phyloP scores from a whole-genome alignment of 2,797 vertebrate genomes.

The Lindbergichthys nudifrons region DNA sequence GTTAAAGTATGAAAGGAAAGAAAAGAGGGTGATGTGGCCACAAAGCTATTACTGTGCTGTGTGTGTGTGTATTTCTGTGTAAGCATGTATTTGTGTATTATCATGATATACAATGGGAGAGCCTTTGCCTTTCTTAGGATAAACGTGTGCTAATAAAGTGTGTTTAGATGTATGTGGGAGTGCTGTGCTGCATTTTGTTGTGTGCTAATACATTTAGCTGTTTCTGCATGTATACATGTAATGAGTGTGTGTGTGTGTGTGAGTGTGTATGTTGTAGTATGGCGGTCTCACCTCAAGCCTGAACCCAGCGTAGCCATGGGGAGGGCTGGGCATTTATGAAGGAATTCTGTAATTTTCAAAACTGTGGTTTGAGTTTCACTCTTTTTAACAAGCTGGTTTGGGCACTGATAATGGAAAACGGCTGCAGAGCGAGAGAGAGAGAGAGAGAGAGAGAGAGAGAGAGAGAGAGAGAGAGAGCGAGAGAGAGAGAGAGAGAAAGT shows the following conservation, averaged over 20 bases:
- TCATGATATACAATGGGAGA: background rate
- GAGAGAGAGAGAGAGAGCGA: constrained; percentile 24
- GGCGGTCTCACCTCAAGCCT: constrained; percentile 72
- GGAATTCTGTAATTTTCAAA: constrained; percentile 85
- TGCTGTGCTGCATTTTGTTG: constrained; percentile 5
- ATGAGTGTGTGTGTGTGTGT: constrained; percentile 20
- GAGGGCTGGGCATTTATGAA: constrained; percentile 79
- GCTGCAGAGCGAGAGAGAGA: constrained; percentile 66
- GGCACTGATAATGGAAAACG: constrained; percentile 86
- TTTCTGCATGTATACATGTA: constrained; percentile 5
- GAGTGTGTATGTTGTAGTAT: constrained; percentile 49
- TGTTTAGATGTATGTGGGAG: background rate
- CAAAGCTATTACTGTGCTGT: constrained; percentile 37
- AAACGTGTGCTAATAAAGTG: background rate
- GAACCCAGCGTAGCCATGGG: constrained; percentile 67
- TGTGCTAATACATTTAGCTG: constrained; percentile 12
- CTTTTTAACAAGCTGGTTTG: constrained; percentile 84
- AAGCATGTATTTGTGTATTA: background rate
- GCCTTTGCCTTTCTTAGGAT: background rate
- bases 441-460: constrained; percentile 24
- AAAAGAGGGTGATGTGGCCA: constrained; percentile 32
- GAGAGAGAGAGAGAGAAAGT: constrained; percentile 20
- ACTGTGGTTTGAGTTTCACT: constrained; percentile 84
- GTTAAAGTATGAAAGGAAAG: constrained; percentile 46
- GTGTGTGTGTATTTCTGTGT: constrained; percentile 9